Base-by-base conservation (phyloP, 2,888 invertebrate genomes). In the Horisme vitalbata region DNA sequence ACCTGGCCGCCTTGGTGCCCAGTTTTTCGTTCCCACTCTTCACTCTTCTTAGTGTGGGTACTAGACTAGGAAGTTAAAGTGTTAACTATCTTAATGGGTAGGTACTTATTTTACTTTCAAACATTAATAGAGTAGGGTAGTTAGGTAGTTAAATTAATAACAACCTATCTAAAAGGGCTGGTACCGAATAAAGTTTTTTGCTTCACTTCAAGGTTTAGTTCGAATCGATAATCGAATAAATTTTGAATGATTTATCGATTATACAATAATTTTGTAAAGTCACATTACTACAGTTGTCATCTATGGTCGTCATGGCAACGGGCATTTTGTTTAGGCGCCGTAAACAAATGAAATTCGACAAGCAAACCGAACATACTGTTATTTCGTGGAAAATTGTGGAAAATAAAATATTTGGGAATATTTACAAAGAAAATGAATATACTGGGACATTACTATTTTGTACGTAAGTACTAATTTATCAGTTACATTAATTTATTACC, bases 311-410 rank as follows among this genome's bases (percentile, higher is more conserved):
- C 72, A 85, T 84, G 68, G 71, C 58, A 75, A 87, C 84, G 27
- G 58, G 48, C 67, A 67, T 59, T 55, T 75, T 87, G 85, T 85
- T 88, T 81, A 57, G 73, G 70, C 67, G 67, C 63, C 68, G 82
- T 86, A 87, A 87, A 89, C 88, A 88, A 88, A 84, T 83, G 87
- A 89, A 80, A 63, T 68, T 68, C 79, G 79, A 66, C 65, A 63
- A 66, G 60, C 68, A 65, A 64, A 66, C 68, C 66, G 70, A 76
- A 76, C 68, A 74, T 75, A 71, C 61, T 64, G 53, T 60, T 64
- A 56, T 65, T 73, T 65, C 53, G 45, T 39, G 34, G 26, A 51
- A 56, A 56, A 54, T 45, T 51, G 46, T 41, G 28, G 24, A 35
- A 48, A 55, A 48, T 51, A 39, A 41, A 43, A 47, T 45, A 50